Percentiles rank a stretch among this genome's conserved stretches.
phyloP scores from a whole-genome alignment of 1,140 invertebrate genomes.

The Ooceraea biroi region DNA sequence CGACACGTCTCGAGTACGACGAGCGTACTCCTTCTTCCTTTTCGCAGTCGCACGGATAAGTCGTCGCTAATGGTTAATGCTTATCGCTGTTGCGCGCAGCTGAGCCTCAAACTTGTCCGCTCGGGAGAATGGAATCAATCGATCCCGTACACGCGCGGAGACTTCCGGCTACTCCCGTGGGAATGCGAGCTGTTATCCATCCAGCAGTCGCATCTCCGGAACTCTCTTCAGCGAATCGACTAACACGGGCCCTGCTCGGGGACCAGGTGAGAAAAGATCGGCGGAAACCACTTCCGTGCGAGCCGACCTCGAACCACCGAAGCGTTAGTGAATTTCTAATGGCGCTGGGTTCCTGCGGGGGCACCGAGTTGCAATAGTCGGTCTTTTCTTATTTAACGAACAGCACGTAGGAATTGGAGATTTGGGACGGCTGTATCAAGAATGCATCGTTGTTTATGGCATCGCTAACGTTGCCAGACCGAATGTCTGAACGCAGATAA shows the following conservation, averaged over 20 bases:
- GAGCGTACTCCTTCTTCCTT: too few species aligned
- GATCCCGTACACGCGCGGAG: conserved; percentile 54
- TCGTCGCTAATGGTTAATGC: conserved; percentile 59
- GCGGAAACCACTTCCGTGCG: neutral
- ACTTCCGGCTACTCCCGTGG: neutral
- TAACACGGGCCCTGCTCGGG: conserved; percentile 39
- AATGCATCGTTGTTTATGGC: neutral
- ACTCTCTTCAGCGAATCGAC: conserved; percentile 67
- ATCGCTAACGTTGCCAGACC: neutral
- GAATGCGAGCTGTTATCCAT: conserved; percentile 60
- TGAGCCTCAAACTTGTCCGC: conserved; percentile 37
- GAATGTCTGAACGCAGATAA: neutral
- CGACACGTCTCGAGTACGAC: too few species aligned
- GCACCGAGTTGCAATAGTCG: neutral
- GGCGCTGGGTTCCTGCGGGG: neutral
- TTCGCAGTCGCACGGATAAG: neutral
- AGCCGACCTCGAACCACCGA: neutral
- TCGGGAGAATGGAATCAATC: conserved; percentile 64
- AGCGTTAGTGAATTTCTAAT: conserved; percentile 30
- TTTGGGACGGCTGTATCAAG: neutral
- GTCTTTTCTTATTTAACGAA: conserved; percentile 24
- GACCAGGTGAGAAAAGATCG: conserved; percentile 56
- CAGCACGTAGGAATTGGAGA: conserved; percentile 4
- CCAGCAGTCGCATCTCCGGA: conserved; percentile 31
- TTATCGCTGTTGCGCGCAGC: conserved; percentile 41